phyloP scores from a whole-genome alignment of 1,140 invertebrate genomes.

The Aphaenogaster rudis region DNA sequence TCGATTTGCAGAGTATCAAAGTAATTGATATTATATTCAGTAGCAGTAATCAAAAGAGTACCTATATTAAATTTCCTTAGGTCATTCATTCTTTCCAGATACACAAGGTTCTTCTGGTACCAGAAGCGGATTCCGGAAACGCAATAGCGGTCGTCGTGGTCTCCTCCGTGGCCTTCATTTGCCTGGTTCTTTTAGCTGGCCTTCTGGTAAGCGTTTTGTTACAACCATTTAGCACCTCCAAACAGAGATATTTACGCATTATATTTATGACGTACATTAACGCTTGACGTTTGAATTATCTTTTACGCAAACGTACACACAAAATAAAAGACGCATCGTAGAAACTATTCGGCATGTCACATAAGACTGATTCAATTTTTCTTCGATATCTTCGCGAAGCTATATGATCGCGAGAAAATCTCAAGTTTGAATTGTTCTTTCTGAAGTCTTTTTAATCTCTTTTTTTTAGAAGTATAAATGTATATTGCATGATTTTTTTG shows the following conservation, averaged over 20 bases:
- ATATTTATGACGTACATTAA: background rate
- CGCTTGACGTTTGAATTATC: conserved; percentile 12
- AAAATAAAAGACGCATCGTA: background rate
- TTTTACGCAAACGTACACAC: background rate
- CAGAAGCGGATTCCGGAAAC: conserved; percentile 85
- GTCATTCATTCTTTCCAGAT: conserved; percentile 78
- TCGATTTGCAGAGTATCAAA: background rate
- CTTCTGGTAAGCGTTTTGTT: conserved; percentile 88
- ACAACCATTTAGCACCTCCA: background rate
- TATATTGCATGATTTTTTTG: background rate
- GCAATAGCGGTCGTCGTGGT: conserved; percentile 87
- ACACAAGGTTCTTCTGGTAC: conserved; percentile 83
- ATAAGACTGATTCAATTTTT: background rate
- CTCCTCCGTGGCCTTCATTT: conserved; percentile 87
- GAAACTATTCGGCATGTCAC: background rate
- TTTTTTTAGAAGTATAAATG: background rate
- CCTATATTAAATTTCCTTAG: conserved; percentile 60
- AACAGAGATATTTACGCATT: background rate
- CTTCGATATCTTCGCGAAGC: background rate
- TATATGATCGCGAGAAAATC: background rate
- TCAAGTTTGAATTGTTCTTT: background rate
- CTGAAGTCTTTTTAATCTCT: background rate
- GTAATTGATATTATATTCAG: background rate
- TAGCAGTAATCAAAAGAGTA: conserved; percentile 16
- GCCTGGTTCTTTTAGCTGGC: conserved; percentile 89